Evolutionary conservation across 2,113 vertebrate species (phyloP), one percentile per base, ranked within the genome.

Genomic region (Podiceps cristatus): DNA sequence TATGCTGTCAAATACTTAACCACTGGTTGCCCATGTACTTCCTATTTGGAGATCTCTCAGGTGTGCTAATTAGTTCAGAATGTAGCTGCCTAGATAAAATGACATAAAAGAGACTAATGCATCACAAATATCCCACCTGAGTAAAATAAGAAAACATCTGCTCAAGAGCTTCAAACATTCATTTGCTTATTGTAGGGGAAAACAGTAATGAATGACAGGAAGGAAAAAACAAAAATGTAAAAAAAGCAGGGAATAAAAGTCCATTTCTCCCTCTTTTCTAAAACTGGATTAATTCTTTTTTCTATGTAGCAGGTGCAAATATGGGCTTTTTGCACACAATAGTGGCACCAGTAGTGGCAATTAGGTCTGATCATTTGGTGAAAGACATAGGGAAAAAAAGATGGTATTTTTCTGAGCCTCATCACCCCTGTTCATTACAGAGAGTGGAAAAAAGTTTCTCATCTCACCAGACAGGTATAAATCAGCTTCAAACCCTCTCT

Each of bases 111-210:
- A 93, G 62, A 85, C 77, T 85, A 95, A 97, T 89, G 69, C 53
- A 92, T 92, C 52, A 52, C 33, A 75, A 95, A 88, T 62, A 91
- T 73, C 66, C 66, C 94, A 97, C 89, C 72, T 87, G 94, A 82
- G 93, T 62, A 86, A 94, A 95, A 85, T 53, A 82, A 75, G 64
- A 52, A 95, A 96, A 92, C 94, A 96, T 81, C 92, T 97, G 90
- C 66, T 87, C 49, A 92, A 72, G 35, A 84, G 40, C 44, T 89
- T 89, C 60, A 91, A 84, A 64, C 4, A 11, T 72, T 84, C 28
- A 37, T 67, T 84, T 84, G 33, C 31, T 84, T 92, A 42, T 16
- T 23, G 9, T 5, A 15, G 23, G n/a, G n/a, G 4, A 5, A 15
- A 28, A 37, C 25, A 22, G 8, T 10, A 81, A 76, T 20, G 11